Evolutionary conservation across 2,888 invertebrate genomes (phyloP).

Genomic region (Caenorhabditis sinica): DNA sequence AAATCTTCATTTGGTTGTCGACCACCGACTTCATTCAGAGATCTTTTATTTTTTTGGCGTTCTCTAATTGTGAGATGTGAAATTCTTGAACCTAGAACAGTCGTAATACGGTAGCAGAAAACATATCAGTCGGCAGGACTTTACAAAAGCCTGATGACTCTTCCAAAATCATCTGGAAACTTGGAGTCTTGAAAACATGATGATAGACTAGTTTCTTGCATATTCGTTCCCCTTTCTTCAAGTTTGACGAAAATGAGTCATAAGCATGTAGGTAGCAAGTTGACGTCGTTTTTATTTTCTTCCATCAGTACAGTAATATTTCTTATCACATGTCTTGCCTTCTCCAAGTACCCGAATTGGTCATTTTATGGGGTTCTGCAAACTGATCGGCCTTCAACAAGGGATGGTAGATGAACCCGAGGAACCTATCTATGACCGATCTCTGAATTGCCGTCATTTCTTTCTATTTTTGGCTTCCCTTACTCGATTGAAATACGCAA

Average conservation of each 20-base stretch:
- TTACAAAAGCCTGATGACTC: too few relatives aligned
- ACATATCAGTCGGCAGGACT: too few relatives aligned
- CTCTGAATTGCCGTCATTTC: constrained; percentile 44
- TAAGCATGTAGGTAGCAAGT: constrained; percentile 20
- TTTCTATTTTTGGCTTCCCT: constrained; percentile 1
- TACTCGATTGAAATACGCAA: background rate
- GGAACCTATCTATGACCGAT: constrained; percentile 48
- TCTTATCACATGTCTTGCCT: constrained; percentile 39
- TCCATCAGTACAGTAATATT: constrained; percentile 25
- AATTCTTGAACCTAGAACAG: too few relatives aligned
- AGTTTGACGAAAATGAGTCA: constrained; percentile 53
- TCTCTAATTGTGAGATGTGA: too few relatives aligned
- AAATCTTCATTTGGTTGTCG: background rate
- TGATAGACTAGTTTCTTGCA: background rate
- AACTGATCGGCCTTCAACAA: constrained; percentile 23
- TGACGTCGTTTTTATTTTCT: constrained; percentile 35
- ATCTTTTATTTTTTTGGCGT: constrained; percentile 11
- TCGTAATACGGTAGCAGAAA: too few relatives aligned
- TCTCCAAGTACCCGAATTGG: constrained; percentile 33
- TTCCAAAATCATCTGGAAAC: too few relatives aligned
- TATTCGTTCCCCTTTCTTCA: background rate
- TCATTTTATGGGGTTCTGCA: constrained; percentile 50
- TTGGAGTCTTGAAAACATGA: too few relatives aligned
- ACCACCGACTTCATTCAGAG: background rate
- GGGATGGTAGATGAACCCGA: constrained; percentile 54